A percentile compares a stretch with the other conserved stretches of the same genome.
These are phyloP conservation scores for Mesopsocus fuscifrons DNA, from an alignment of 2,888 invertebrate species.

Conservation along the genomic window DNA sequence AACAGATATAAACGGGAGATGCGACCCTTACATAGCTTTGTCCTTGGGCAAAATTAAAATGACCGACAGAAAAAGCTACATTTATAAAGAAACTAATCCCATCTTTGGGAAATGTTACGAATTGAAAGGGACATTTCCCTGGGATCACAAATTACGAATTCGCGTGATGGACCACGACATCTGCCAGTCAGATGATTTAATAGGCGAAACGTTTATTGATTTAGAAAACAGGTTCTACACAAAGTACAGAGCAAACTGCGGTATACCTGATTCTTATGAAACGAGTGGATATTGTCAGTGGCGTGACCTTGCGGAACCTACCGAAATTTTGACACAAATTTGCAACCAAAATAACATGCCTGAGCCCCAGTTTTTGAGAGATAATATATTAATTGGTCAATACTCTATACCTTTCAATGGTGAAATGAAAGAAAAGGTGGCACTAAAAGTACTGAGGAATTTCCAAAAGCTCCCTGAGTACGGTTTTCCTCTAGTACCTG, in stretches of 20 bases:
- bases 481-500: slow-evolving; percentile 63
- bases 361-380: slow-evolving; percentile 30
- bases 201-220: slow-evolving; percentile 71
- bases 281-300: slow-evolving; percentile 49
- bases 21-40: slow-evolving; percentile 60
- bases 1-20: slow-evolving; percentile 46
- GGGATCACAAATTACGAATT: slow-evolving; percentile 52
- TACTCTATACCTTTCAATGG: slow-evolving; percentile 17
- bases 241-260: slow-evolving; percentile 58
- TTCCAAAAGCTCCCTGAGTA: slow-evolving; percentile 60
- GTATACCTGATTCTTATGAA: slow-evolving; percentile 48
- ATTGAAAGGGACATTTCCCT: slow-evolving; percentile 49
- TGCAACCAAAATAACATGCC: slow-evolving; percentile 47
- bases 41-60: slow-evolving; percentile 42
- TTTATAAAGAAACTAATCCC: slow-evolving; percentile 58
- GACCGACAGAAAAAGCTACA: slow-evolving; percentile 46
- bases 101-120: slow-evolving; percentile 67
- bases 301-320: slow-evolving; percentile 56
- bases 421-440: slow-evolving; percentile 50
- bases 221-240: slow-evolving; percentile 72
- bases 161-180: slow-evolving; percentile 58
- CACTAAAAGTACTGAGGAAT: slow-evolving; percentile 49
- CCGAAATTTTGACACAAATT: slow-evolving; percentile 46
- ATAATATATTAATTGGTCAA: slow-evolving; percentile 33
- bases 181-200: slow-evolving; percentile 48